Evolutionary conservation across 1,140 invertebrate species (phyloP).

Genomic region (Halesus radiatus): DNA sequence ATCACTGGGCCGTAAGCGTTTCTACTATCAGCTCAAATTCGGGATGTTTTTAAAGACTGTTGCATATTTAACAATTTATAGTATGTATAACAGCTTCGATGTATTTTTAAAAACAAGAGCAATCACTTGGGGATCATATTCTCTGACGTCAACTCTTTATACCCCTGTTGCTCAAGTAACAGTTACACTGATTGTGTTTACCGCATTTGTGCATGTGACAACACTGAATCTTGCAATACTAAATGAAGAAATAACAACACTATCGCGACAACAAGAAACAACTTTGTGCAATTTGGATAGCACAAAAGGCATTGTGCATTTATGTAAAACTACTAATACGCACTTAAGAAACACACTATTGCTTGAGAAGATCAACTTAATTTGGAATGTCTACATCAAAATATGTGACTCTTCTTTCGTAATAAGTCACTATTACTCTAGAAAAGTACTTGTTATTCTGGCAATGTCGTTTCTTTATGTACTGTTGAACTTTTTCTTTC

Average conservation of each 20-base stretch:
- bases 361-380: conserved; percentile 5
- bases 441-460: conserved; percentile 5
- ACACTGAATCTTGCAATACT: not conserved
- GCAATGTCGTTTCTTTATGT: conserved; percentile 1
- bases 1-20: not conserved
- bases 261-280: not conserved
- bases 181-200: not conserved
- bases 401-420: not conserved
- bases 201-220: not conserved
- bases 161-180: not conserved
- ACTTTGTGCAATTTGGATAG: not conserved
- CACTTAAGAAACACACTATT: not conserved
- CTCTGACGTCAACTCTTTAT: not conserved
- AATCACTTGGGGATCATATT: not conserved
- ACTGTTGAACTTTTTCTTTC: conserved; percentile 6
- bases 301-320: not conserved
- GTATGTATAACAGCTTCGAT: not conserved
- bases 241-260: not conserved
- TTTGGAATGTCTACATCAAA: conserved; percentile 17
- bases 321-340: not conserved
- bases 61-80: not conserved
- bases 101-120: not conserved
- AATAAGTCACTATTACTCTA: conserved; percentile 11
- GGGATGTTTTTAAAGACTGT: not conserved
- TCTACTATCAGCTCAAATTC: not conserved